Base-by-base conservation (phyloP, 2,113 vertebrate species). In the Phodopus roborovskii region DNA sequence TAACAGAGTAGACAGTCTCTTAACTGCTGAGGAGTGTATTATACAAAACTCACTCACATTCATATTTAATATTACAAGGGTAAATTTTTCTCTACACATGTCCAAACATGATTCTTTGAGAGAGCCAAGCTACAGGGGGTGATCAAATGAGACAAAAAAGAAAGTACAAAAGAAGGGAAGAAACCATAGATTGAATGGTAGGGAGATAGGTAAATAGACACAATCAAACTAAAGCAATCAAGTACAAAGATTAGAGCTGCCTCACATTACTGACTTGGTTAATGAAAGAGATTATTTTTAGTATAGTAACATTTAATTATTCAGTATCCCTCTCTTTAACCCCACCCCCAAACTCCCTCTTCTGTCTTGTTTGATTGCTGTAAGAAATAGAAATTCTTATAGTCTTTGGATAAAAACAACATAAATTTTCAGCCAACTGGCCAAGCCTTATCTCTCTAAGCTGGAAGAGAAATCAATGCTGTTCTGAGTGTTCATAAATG, bases 281-380 rank as follows among this genome's bases (percentile, higher is more conserved):
- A 90, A 84, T 64, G 8, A 15, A 90, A 92, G 45, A 45, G 12
- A 84, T 68, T 60, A 62, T n/a, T 64, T 91, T 96, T 88, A 83
- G 13, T 87, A 60, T 15, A 86, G 17, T 50, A 58, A 92, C 12
- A 56, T 20, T 88, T 75, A 89, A 39, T 89, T 93, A 53, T 45
- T 90, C n/a, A 3, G 50, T 60, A 82, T 92, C 30, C 11, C 78
- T 33, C 11, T 50, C 68, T 19, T 70, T n/a, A 70, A 19, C 66
- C 12, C 66, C 12, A 2, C 12, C 60, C 36, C 81, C 15, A 3
- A 79, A 64, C 84, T 91, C 28, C 7, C 45, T 48, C 13, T 16
- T 7, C 20, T 62, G 81, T 75, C 24, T 62, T 83, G 39, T 60
- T 78, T 16, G 11, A 26, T 94, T 94, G 64, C 60, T 83, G 45